Percentiles rank a stretch among this genome's conserved stretches.
These are phyloP conservation scores for Eristalis tenax DNA, from an alignment of 2,888 invertebrate species.

Conservation along the genomic window DNA sequence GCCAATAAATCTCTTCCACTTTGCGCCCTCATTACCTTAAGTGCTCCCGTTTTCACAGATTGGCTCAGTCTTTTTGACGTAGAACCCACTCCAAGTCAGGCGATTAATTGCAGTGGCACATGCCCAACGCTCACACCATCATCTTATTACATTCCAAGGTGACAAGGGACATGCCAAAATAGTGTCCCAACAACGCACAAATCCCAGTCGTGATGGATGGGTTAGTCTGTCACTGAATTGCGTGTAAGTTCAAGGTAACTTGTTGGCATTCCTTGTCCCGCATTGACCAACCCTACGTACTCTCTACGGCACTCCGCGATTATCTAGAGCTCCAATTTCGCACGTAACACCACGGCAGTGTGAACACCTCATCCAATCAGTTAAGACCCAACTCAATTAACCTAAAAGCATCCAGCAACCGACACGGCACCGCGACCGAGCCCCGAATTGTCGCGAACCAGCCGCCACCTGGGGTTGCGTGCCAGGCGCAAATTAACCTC, in stretches of 20 bases:
- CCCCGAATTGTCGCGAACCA: neutral
- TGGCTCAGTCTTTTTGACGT: too few relatives aligned
- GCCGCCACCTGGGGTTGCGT: slow-evolving; percentile 43
- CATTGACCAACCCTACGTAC: neutral
- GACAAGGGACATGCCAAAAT: neutral
- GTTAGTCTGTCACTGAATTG: neutral
- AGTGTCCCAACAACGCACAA: neutral
- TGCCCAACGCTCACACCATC: neutral
- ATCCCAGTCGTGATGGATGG: neutral
- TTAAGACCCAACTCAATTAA: slow-evolving; percentile 52
- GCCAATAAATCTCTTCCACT: neutral
- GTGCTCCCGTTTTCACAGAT: neutral
- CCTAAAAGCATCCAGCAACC: slow-evolving; percentile 51
- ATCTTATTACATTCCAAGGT: neutral
- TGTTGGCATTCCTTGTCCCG: neutral
- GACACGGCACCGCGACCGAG: neutral
- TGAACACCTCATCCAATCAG: slow-evolving; percentile 37
- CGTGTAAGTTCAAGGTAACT: neutral
- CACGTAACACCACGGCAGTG: neutral
- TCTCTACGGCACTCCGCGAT: neutral
- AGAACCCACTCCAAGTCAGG: too few relatives aligned
- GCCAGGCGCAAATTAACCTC: slow-evolving; percentile 46
- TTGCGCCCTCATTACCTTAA: neutral
- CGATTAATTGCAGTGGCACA: neutral
- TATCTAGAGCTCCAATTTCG: neutral